Evolutionary conservation across 2,113 vertebrate species (phyloP).

Genomic region (Thunnus thynnus): DNA sequence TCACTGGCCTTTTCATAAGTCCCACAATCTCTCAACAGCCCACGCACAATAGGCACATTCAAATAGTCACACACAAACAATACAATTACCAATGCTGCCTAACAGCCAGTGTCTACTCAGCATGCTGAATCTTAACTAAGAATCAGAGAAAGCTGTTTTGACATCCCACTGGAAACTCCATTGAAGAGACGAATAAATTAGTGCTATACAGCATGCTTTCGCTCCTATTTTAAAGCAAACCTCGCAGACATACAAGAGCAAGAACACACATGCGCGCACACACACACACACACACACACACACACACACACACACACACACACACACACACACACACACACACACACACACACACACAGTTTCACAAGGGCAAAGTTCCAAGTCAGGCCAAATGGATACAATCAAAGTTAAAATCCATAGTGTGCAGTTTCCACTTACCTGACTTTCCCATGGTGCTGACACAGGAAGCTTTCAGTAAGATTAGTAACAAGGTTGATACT

Average conservation of each 20-base stretch:
- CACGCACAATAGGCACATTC: conserved; percentile 78
- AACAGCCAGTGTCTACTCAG: neutral
- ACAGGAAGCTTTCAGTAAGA: conserved; percentile 47
- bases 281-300: no score
- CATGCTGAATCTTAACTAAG: conserved; percentile 17
- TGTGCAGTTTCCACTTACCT: conserved; percentile 76
- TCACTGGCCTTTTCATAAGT: conserved; percentile 69
- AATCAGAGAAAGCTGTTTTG: neutral
- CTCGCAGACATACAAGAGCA: conserved; percentile 9
- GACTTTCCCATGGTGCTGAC: conserved; percentile 85
- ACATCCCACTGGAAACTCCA: neutral
- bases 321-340: neutral
- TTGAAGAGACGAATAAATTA: neutral
- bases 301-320: neutral
- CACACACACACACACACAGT: neutral
- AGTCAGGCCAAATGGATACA: conserved; percentile 23
- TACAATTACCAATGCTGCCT: conserved; percentile 24
- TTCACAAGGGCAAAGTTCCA: conserved; percentile 19
- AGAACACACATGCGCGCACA: neutral
- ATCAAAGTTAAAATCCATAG: conserved; percentile 29
- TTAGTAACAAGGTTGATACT: conserved; percentile 15
- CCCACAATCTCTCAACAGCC: conserved; percentile 46
- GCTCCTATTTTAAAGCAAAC: neutral
- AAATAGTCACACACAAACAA: conserved; percentile 49
- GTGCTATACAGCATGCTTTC: neutral